Evolutionary conservation across 2,888 invertebrate species (phyloP).

Genomic region (Ctena decussata): DNA sequence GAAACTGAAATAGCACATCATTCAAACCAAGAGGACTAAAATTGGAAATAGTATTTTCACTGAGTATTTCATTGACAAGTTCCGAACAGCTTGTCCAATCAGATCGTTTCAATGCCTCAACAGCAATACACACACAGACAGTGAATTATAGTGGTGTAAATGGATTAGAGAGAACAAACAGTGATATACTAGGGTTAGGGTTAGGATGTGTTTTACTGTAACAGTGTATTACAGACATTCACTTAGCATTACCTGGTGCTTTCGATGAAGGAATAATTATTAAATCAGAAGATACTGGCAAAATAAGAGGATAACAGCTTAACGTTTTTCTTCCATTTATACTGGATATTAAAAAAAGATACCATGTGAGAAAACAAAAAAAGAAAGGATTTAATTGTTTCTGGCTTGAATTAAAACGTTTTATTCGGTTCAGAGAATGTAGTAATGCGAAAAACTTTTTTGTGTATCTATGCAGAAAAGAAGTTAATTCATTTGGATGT

Average conservation of each 20-base stretch:
- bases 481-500: slow-evolving; percentile 13
- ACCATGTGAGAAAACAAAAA: not conserved
- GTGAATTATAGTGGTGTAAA: slow-evolving; percentile 1
- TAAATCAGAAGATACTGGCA: too few relatives aligned
- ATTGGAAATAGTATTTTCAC: too few relatives aligned
- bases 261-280: too few relatives aligned
- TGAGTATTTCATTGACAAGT: slow-evolving; percentile 4
- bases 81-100: not conserved
- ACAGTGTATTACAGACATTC: too few relatives aligned
- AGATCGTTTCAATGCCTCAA: not conserved
- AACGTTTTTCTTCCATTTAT: too few relatives aligned
- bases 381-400: not conserved
- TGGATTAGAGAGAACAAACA: slow-evolving; percentile 14
- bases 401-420: not conserved
- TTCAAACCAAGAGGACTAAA: too few relatives aligned
- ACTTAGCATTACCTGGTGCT: too few relatives aligned
- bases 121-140: not conserved
- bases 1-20: too few relatives aligned
- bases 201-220: not conserved
- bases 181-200: not conserved
- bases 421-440: not conserved
- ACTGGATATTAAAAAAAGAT: too few relatives aligned
- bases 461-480: not conserved
- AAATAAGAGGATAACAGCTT: too few relatives aligned
- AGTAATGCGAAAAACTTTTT: not conserved